Conservation (phyloP, 2,888 invertebrate species). For the Sericinus montela region DNA sequence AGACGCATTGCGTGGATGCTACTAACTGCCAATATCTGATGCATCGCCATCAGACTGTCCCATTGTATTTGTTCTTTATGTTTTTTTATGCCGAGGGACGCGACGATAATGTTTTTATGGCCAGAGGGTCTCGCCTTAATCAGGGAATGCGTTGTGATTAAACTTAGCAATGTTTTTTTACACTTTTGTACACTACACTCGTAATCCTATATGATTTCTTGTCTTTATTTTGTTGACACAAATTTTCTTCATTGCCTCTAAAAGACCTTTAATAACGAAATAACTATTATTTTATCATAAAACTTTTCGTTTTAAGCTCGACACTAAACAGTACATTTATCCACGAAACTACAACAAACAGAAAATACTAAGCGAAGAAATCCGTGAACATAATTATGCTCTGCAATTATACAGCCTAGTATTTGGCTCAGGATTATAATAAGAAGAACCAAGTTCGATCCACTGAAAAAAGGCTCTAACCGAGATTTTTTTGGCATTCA, state of each 20-base stretch:
- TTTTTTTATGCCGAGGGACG: conserved; percentile 73
- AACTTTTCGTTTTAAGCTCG: no score
- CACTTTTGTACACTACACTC: not conserved
- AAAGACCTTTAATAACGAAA: no score
- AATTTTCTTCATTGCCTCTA: not conserved
- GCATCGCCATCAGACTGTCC: conserved; percentile 57
- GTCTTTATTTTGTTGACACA: not conserved
- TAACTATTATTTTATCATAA: no score
- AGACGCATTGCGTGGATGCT: conserved; percentile 63
- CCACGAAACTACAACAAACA: no score
- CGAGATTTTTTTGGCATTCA: no score
- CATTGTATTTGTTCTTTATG: conserved; percentile 77
- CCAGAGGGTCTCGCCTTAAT: conserved; percentile 69
- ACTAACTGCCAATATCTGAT: conserved; percentile 77
- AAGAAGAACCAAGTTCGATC: no score
- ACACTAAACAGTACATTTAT: no score
- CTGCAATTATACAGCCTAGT: no score
- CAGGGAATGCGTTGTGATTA: conserved; percentile 73
- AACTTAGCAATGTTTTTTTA: conserved; percentile 53
- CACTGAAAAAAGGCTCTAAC: no score
- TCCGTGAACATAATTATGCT: no score
- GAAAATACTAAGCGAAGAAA: no score
- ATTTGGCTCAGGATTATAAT: no score
- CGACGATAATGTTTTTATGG: conserved; percentile 78
- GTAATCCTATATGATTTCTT: not conserved